These are phyloP conservation scores for Ennomos erosarius DNA, from an alignment of 2,888 invertebrate species.

Conservation along the genomic window DNA sequence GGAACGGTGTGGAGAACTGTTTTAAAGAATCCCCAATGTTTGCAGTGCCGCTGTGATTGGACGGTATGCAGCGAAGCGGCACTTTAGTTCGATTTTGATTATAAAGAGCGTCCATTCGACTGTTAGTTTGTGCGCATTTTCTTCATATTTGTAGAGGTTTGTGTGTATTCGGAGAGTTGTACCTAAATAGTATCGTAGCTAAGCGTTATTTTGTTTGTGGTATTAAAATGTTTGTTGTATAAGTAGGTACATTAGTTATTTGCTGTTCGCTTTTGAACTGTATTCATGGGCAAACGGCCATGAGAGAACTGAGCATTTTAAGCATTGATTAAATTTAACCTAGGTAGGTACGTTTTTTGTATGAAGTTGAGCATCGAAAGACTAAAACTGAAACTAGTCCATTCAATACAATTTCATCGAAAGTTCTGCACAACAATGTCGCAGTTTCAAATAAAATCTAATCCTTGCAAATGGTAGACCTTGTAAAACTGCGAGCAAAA, in stretches of 20 bases:
- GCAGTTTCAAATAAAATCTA: conserved; percentile 20
- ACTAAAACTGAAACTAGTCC: too few relatives aligned
- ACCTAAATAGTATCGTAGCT: too few relatives aligned
- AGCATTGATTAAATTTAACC: too few relatives aligned
- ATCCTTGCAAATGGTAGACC: conserved; percentile 18
- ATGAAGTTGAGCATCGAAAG: too few relatives aligned
- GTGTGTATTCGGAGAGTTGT: too few relatives aligned
- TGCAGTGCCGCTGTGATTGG: conserved; percentile 53
- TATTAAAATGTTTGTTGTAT: too few relatives aligned
- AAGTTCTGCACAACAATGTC: conserved; percentile 18
- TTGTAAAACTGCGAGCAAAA: conserved; percentile 27
- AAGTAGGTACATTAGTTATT: too few relatives aligned
- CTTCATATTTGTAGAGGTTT: conserved; percentile 21
- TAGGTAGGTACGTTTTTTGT: too few relatives aligned
- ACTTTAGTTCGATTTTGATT: conserved; percentile 43
- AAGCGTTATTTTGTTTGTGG: too few relatives aligned
- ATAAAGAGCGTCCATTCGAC: conserved; percentile 33
- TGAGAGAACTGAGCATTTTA: too few relatives aligned
- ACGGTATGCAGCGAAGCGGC: conserved; percentile 47
- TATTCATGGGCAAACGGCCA: too few relatives aligned
- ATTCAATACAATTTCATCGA: conserved; percentile 10
- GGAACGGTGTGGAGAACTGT: conserved; percentile 44
- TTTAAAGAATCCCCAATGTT: conserved; percentile 53
- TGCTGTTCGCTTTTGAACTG: too few relatives aligned
- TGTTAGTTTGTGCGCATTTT: conserved; percentile 31